These are phyloP conservation scores for Fregetta grallaria DNA, from an alignment of 2,113 vertebrate species.

Conservation along the genomic window DNA sequence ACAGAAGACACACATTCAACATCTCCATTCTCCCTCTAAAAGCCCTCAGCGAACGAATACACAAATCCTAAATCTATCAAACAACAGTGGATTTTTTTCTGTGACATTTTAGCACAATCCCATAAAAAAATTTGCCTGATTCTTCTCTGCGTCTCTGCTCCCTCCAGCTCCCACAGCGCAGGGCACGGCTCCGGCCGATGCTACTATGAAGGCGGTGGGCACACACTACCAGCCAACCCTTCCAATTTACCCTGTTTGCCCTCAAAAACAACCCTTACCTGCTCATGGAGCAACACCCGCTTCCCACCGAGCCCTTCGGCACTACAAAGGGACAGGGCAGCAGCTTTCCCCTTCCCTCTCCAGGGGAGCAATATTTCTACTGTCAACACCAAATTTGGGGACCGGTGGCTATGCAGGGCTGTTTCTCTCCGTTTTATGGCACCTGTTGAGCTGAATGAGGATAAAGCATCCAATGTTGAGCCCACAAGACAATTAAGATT, in stretches of 20 bases:
- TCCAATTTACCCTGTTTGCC: background rate
- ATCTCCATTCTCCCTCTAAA: background rate
- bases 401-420: background rate
- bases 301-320: background rate
- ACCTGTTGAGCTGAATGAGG: background rate
- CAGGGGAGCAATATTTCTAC: background rate
- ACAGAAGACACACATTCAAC: background rate
- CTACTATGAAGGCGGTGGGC: rapidly evolving
- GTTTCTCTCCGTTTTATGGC: background rate
- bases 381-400: background rate
- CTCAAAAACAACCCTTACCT: background rate
- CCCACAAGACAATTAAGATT: background rate
- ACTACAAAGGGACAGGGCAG: background rate
- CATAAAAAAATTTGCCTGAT: background rate
- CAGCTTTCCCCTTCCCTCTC: background rate
- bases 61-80: background rate
- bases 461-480: background rate
- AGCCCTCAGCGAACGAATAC: rapidly evolving
- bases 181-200: rapidly evolving
- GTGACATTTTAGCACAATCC: background rate
- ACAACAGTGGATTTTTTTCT: background rate
- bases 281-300: background rate
- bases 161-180: background rate
- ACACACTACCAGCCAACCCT: background rate
- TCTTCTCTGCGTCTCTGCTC: background rate